A percentile compares a stretch with the other conserved stretches of the same genome.
Conservation (phyloP, 2,113 vertebrate species). For the Catagonus wagneri region DNA sequence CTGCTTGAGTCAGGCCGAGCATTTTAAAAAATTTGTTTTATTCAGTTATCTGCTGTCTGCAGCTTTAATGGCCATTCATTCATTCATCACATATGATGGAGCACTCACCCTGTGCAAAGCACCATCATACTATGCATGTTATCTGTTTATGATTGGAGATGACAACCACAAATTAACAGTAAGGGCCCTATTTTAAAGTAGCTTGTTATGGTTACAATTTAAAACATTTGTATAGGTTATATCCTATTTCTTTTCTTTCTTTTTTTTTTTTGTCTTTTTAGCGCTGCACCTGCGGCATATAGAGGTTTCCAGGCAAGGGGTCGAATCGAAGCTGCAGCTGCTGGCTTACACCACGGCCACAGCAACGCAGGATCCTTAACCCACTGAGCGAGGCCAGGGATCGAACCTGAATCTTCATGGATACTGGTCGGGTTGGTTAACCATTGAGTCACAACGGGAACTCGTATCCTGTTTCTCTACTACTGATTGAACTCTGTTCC, state of each 20-base stretch:
- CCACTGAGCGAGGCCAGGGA: too few species aligned
- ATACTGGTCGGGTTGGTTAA: too few species aligned
- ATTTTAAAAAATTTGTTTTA: not conserved
- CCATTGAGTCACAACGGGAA: too few species aligned
- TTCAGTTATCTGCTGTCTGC: not conserved
- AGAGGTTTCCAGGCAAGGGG: too few species aligned
- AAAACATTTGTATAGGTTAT: not conserved
- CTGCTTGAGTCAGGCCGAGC: not conserved
- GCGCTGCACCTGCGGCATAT: too few species aligned
- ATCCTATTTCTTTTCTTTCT: not conserved
- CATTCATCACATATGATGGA: not conserved
- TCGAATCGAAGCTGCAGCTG: too few species aligned
- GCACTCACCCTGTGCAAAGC: not conserved
- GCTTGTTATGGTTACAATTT: not conserved
- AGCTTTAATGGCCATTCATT: not conserved
- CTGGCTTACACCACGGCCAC: too few species aligned
- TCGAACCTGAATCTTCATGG: too few species aligned
- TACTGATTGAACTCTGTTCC: not conserved
- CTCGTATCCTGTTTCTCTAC: not conserved
- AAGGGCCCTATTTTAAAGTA: conserved; percentile 23
- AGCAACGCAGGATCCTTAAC: too few species aligned
- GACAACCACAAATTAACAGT: not conserved
- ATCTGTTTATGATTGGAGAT: not conserved
- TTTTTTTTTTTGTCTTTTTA: too few species aligned
- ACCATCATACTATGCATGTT: not conserved